These are phyloP conservation scores for Chelonus insularis DNA, from an alignment of 1,140 invertebrate genomes.

Conservation along the genomic window DNA sequence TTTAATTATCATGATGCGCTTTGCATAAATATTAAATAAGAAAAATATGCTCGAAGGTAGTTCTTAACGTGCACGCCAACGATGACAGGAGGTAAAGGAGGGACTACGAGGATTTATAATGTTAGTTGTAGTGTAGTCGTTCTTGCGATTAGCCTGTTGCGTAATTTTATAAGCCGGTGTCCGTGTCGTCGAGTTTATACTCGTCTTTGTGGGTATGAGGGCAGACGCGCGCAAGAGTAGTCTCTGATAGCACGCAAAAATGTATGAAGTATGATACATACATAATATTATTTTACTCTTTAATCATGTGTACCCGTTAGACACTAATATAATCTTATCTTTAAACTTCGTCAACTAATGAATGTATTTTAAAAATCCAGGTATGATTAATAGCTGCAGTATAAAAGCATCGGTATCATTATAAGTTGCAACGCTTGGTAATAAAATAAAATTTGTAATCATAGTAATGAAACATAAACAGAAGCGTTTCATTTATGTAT, in stretches of 20 bases:
- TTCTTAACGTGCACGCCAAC: not conserved
- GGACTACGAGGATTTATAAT: constrained; percentile 7
- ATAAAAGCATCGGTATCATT: no score
- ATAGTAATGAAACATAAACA: no score
- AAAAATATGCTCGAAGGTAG: not conserved
- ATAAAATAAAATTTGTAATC: no score
- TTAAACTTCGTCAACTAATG: not conserved
- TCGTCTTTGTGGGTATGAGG: not conserved
- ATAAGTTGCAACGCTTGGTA: no score
- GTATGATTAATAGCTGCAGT: no score
- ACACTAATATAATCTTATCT: not conserved
- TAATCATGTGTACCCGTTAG: not conserved
- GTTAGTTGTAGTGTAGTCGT: not conserved
- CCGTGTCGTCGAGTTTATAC: constrained; percentile 12
- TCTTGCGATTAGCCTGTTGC: constrained; percentile 22
- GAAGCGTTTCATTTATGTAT: no score
- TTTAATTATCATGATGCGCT: constrained; percentile 7
- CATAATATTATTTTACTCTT: not conserved
- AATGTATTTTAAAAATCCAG: not conserved
- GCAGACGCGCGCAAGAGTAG: no score
- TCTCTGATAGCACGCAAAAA: not conserved
- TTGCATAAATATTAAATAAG: constrained; percentile 1
- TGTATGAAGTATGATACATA: not conserved
- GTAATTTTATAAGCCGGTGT: constrained; percentile 5
- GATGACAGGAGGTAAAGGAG: not conserved